Conservation (phyloP, 2,113 vertebrate species). For the Caranx melampygus region DNA sequence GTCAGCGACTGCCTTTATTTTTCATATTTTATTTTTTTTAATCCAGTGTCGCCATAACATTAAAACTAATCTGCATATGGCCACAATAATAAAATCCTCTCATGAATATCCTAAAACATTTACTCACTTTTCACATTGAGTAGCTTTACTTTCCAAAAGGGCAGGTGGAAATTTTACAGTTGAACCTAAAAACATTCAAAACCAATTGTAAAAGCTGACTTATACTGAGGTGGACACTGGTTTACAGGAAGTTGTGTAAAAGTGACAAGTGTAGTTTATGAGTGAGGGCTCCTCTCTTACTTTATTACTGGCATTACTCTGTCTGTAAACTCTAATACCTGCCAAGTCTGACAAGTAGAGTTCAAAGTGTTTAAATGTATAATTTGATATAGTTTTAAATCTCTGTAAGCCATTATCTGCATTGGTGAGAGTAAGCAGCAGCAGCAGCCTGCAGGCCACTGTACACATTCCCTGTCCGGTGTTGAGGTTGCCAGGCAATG, state of each 20-base stretch:
- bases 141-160: too few relatives aligned
- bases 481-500: constrained; percentile 80
- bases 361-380: constrained; percentile 16
- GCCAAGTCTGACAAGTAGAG: background rate
- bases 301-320: constrained; percentile 3
- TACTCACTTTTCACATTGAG: too few relatives aligned
- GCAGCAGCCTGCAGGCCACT: constrained; percentile 60
- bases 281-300: constrained; percentile 8
- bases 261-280: constrained; percentile 48
- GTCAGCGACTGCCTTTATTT: background rate
- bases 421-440: constrained; percentile 57
- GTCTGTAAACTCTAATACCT: background rate
- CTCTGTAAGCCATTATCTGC: constrained; percentile 55
- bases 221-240: constrained; percentile 1
- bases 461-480: constrained; percentile 73
- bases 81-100: too few relatives aligned
- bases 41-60: too few relatives aligned
- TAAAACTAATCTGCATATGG: too few relatives aligned
- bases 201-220: background rate
- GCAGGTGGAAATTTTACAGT: too few relatives aligned
- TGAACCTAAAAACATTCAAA: background rate
- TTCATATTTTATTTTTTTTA: background rate
- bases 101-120: too few relatives aligned
- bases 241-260: constrained; percentile 44
- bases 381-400: constrained; percentile 21